Conservation (phyloP, 1,140 invertebrate species). For the Drosophila nigromelanica region DNA sequence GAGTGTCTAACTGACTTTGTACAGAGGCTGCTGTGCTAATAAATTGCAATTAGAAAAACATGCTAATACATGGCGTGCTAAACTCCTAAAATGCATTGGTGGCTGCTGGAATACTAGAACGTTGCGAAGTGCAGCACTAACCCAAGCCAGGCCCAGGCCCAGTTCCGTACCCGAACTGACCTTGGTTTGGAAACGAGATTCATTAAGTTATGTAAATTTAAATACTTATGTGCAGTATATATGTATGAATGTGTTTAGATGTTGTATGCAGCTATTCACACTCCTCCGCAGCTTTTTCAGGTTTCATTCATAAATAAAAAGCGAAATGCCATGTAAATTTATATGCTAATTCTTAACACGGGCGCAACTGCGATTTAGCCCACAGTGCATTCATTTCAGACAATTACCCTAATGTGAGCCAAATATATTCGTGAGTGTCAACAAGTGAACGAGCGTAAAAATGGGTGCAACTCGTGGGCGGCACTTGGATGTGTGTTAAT, state of each 20-base stretch:
- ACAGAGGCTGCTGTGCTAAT: conserved; percentile 46
- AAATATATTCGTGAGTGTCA: conserved; percentile 65
- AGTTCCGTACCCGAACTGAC: conserved; percentile 1
- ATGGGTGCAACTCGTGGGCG: conserved; percentile 12
- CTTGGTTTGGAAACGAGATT: conserved; percentile 36
- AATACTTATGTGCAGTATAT: conserved; percentile 1
- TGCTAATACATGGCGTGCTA: conserved; percentile 65
- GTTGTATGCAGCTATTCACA: conserved; percentile 6
- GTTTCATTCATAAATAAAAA: conserved; percentile 67
- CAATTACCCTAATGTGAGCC: conserved; percentile 35
- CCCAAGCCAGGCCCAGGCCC: conserved; percentile 24
- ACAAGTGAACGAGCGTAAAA: conserved; percentile 9
- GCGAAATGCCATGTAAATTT: conserved; percentile 67
- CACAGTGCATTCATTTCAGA: conserved; percentile 18
- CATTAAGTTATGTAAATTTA: conserved; percentile 8
- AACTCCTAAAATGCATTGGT: conserved; percentile 62
- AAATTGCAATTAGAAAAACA: conserved; percentile 80
- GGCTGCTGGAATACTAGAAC: conserved; percentile 28
- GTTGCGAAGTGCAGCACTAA: no score
- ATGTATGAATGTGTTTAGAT: background rate
- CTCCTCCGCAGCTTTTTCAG: conserved; percentile 39
- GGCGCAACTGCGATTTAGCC: conserved; percentile 61
- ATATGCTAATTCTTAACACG: conserved; percentile 63
- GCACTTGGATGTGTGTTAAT: conserved; percentile 55
- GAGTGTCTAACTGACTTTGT: conserved; percentile 5